phyloP scores from a whole-genome alignment of 2,113 vertebrate genomes.

The Ageneiosus marmoratus region DNA sequence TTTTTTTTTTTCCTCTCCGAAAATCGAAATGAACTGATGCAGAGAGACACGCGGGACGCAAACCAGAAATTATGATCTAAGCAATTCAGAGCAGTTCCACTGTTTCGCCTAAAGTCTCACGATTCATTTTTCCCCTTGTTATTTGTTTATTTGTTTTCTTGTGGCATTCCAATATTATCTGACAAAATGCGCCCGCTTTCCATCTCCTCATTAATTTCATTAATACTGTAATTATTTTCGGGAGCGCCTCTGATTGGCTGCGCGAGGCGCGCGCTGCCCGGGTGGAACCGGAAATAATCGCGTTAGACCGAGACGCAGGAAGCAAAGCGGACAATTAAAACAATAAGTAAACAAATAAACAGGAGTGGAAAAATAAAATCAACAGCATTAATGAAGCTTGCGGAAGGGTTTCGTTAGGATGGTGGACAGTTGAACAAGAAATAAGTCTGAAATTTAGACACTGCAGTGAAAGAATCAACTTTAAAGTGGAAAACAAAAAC shows the following conservation, averaged over 20 bases:
- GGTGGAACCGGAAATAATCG: conserved; percentile 78
- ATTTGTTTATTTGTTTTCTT: background rate
- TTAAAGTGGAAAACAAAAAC: too few relatives aligned
- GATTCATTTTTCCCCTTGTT: background rate
- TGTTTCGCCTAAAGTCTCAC: conserved; percentile 8
- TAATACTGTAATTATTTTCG: conserved; percentile 71
- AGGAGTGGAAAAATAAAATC: conserved; percentile 35
- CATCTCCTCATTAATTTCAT: conserved; percentile 59
- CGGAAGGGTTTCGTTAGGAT: background rate
- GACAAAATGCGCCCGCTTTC: conserved; percentile 7
- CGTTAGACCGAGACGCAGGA: conserved; percentile 68
- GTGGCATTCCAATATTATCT: background rate
- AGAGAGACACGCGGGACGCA: background rate
- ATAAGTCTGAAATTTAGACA: too few relatives aligned
- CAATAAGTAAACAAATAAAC: conserved; percentile 73
- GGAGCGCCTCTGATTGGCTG: conserved; percentile 61
- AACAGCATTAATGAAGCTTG: conserved; percentile 51
- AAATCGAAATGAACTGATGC: conserved; percentile 26
- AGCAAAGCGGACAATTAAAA: conserved; percentile 67
- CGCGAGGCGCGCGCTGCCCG: conserved; percentile 69
- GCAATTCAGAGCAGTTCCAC: background rate
- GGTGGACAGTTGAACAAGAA: too few relatives aligned
- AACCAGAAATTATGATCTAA: conserved; percentile 6
- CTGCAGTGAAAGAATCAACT: too few relatives aligned
- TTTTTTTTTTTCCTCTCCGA: too few relatives aligned